These are phyloP conservation scores for Nematopogon swammerdamellus DNA, from an alignment of 2,888 invertebrate species.

Conservation along the genomic window DNA sequence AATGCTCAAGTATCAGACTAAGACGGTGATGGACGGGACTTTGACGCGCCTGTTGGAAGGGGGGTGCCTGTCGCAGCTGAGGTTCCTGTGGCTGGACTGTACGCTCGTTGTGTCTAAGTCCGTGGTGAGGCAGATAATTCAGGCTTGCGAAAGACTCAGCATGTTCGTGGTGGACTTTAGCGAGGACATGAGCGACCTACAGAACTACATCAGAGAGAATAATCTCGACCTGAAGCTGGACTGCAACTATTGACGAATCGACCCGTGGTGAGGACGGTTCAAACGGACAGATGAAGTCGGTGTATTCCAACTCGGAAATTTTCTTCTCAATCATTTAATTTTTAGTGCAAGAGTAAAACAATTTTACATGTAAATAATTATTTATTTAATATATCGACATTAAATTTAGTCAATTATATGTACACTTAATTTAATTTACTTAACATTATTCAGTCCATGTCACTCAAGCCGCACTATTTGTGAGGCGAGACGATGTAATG, in stretches of 20 bases:
- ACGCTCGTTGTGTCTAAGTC: slow-evolving; percentile 38
- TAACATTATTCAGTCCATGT: too few species aligned
- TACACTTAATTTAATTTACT: too few species aligned
- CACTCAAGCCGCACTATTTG: background rate
- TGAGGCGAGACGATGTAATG: background rate
- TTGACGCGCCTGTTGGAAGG: slow-evolving; percentile 30
- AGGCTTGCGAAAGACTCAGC: slow-evolving; percentile 31
- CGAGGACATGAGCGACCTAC: slow-evolving; percentile 31
- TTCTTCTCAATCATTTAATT: too few species aligned
- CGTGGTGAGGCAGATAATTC: slow-evolving; percentile 34
- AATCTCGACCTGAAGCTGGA: slow-evolving; percentile 42
- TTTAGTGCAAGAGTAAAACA: too few species aligned
- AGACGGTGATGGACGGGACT: slow-evolving; percentile 32
- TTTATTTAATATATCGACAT: too few species aligned
- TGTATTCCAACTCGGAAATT: too few species aligned
- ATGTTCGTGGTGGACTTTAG: slow-evolving; percentile 36
- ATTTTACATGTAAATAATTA: too few species aligned
- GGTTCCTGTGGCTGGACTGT: slow-evolving; percentile 43
- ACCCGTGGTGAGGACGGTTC: too few species aligned
- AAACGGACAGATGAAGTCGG: too few species aligned
- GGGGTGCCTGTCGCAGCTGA: slow-evolving; percentile 31
- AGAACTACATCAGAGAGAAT: slow-evolving; percentile 33
- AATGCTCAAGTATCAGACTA: slow-evolving; percentile 41
- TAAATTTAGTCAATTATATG: too few species aligned
- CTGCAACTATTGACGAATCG: slow-evolving; percentile 28